Evolutionary conservation across 1,140 invertebrate species (phyloP).

Genomic region (Macrobrachium nipponense): DNA sequence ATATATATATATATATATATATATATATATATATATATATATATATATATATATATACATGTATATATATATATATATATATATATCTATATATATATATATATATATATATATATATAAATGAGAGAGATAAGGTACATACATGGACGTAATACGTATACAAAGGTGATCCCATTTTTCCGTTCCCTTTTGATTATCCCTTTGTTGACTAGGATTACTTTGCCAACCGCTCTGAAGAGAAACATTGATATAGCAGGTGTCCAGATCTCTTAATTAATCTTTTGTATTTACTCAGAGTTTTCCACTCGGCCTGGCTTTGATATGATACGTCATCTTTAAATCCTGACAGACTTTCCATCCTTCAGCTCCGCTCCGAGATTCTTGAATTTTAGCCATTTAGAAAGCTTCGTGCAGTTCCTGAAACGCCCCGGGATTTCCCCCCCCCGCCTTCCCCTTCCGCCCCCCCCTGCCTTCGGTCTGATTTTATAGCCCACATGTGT

Average conservation of each 20-base stretch:
- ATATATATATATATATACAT: not conserved
- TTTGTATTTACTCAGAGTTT: no score
- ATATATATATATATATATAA: not conserved
- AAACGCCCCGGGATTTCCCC: no score
- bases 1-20: constrained; percentile 2
- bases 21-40: not conserved
- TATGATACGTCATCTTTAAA: not conserved
- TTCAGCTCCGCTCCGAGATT: not conserved
- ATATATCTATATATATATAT: not conserved
- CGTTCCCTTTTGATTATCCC: no score
- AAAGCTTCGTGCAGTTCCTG: not conserved
- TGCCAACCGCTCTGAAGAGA: no score
- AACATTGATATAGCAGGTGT: no score
- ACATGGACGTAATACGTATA: not conserved
- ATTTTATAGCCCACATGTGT: no score
- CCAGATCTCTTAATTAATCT: no score
- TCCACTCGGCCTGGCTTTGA: not conserved
- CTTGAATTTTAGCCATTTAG: not conserved
- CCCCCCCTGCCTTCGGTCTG: no score
- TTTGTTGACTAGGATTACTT: no score
- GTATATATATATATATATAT: not conserved
- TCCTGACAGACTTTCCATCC: constrained; percentile 1
- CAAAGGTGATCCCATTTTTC: no score
- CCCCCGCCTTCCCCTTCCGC: no score
- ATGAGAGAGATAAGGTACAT: not conserved